Conservation (phyloP, 2,113 vertebrate genomes). For the Xenopus tropicalis region UCB_Xtro_10.0 CM004444.2:5853001-5853500, state of each 20-base stretch:
- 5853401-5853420: constrained; percentile 21
- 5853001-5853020: no score
- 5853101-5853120: no score
- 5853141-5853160: neutral
- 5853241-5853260: neutral
- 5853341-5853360: constrained; percentile 24
- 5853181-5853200: neutral
- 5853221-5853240: neutral
- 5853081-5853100: no score
- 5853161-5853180: neutral
- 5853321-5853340: neutral
- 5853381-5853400: constrained; percentile 1
- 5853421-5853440: constrained; percentile 32
- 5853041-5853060: no score
- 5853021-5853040: no score
- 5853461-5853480: constrained; percentile 16
- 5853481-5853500: constrained; percentile 20
- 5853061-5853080: no score
- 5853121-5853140: no score
- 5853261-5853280: neutral
- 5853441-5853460: constrained; percentile 28
- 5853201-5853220: neutral
- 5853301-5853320: constrained; percentile 10
- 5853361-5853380: constrained; percentile 40
- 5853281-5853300: neutral